Conservation (phyloP, 2,888 invertebrate species). For the Phyto melanocephala region DNA sequence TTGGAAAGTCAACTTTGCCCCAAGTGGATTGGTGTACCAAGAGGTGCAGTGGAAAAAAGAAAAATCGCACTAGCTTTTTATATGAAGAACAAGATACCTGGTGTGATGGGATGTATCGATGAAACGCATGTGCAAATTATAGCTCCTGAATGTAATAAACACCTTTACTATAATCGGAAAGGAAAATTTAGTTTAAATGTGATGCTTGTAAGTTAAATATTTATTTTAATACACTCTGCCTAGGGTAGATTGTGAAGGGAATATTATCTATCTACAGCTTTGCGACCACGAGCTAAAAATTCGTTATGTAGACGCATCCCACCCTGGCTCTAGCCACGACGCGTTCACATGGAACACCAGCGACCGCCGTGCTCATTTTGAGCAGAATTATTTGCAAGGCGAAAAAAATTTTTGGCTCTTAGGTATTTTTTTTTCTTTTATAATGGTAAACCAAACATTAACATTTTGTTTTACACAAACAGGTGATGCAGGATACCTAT, state of each 20-base stretch:
- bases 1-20: no score
- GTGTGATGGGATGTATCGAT: slow-evolving; percentile 33
- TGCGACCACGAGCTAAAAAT: slow-evolving; percentile 39
- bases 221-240: no score
- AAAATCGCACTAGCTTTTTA: no score
- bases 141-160: slow-evolving; percentile 29
- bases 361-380: slow-evolving; percentile 34
- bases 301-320: slow-evolving; percentile 8
- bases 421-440: slow-evolving; percentile 10
- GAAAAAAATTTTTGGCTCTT: slow-evolving; percentile 35
- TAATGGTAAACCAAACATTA: neutral
- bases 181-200: slow-evolving; percentile 12
- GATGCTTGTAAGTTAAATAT: slow-evolving; percentile 20
- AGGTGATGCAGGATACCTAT: slow-evolving; percentile 39
- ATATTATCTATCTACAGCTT: slow-evolving; percentile 37
- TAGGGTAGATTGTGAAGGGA: no score
- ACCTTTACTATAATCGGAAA: slow-evolving; percentile 32
- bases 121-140: slow-evolving; percentile 30
- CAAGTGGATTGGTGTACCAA: slow-evolving; percentile 31
- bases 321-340: slow-evolving; percentile 44
- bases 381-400: slow-evolving; percentile 27
- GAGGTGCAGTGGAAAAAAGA: slow-evolving; percentile 16
- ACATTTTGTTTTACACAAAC: neutral
- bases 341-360: slow-evolving; percentile 50
- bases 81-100: slow-evolving; percentile 35